These are phyloP conservation scores for Planiliza haematocheilus DNA, from an alignment of 2,113 vertebrate genomes.

Conservation along the genomic window DNA sequence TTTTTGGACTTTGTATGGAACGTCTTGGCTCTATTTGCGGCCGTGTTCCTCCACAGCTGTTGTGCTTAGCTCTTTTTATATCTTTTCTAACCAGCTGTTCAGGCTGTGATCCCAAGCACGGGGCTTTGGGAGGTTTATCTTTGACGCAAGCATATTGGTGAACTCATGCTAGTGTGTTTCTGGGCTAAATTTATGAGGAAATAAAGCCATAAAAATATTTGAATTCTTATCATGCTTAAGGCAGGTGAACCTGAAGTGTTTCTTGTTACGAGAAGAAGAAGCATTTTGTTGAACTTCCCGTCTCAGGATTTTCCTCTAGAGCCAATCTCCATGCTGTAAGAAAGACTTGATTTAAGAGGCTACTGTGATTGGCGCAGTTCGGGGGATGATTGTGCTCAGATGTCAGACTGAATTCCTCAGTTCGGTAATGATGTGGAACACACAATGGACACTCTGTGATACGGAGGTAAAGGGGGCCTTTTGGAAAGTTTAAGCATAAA, in stretches of 20 bases:
- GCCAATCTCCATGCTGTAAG: not conserved
- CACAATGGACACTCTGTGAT: slow-evolving; percentile 75
- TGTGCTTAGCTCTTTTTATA: slow-evolving; percentile 27
- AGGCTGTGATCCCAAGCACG: slow-evolving; percentile 28
- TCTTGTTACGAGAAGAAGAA: slow-evolving; percentile 8
- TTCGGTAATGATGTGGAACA: slow-evolving; percentile 48
- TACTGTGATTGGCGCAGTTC: slow-evolving; percentile 34
- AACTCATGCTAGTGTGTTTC: slow-evolving; percentile 1
- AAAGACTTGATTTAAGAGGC: slow-evolving; percentile 42
- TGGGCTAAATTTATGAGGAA: slow-evolving; percentile 25
- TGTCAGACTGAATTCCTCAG: slow-evolving; percentile 69
- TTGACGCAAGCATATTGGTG: slow-evolving; percentile 6
- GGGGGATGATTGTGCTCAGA: slow-evolving; percentile 54
- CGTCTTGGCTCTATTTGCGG: slow-evolving; percentile 54
- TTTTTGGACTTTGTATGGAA: slow-evolving; percentile 23
- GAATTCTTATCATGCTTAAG: slow-evolving; percentile 4
- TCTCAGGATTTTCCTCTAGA: slow-evolving; percentile 3
- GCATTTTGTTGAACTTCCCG: slow-evolving; percentile 10
- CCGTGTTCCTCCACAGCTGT: slow-evolving; percentile 73
- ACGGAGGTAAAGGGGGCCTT: slow-evolving; percentile 37
- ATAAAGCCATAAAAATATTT: slow-evolving; percentile 25
- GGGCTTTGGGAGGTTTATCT: slow-evolving; percentile 24
- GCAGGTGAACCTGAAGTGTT: slow-evolving; percentile 10
- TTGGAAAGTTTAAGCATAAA: slow-evolving; percentile 42
- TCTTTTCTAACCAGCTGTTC: slow-evolving; percentile 55